Base-by-base conservation (phyloP, 1,140 invertebrate species). In the Heliconius himera region DNA sequence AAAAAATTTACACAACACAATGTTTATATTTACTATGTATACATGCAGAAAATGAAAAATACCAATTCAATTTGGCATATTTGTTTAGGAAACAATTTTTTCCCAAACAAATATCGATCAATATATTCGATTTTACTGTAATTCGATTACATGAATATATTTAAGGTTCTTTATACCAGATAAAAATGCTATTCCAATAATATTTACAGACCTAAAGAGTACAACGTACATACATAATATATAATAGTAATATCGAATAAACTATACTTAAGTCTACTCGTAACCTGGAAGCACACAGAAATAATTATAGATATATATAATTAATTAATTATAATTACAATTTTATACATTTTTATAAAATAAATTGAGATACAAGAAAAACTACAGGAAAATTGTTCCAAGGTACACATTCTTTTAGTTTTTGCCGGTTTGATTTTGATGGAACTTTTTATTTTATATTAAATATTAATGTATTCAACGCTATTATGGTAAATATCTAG, bases 251-350 rank as follows among this genome's bases (percentile, higher is more conserved):
- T 36, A 36, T 36, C 33, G 51, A 73, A 81, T 72, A 79, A 74
- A 33, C 36, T 76, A 80, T 77, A 81, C 81, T 86, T 87, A 84
- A 71, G 8, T 75, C 85, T 85, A 88, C 74, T 81, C 76, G 82
- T 84, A 83, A 87, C 81, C 79, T 88, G 87, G 87, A 88, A 88
- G 87, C 87, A 88, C 87, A 88, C 87, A 88, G 85, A 88, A 87
- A 86, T 84, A 79, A 83, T 78, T 75, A 49, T 79, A 76, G 60
- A 82, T 80, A 76, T 73, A 80, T 6, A 26, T 26, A 33, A 5
- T 6, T 36, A 66, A 77, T 60, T 60, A 56, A 77, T 66, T 74
- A 41, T 79, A 51, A 41, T 73, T 78, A 74, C 71, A 66, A 74
- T 70, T 81, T 73, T 75, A 49, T 72, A 77, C 16, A 29, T 26